These are phyloP conservation scores for Ischnura elegans DNA, from an alignment of 2,888 invertebrate species.

Conservation along the genomic window DNA sequence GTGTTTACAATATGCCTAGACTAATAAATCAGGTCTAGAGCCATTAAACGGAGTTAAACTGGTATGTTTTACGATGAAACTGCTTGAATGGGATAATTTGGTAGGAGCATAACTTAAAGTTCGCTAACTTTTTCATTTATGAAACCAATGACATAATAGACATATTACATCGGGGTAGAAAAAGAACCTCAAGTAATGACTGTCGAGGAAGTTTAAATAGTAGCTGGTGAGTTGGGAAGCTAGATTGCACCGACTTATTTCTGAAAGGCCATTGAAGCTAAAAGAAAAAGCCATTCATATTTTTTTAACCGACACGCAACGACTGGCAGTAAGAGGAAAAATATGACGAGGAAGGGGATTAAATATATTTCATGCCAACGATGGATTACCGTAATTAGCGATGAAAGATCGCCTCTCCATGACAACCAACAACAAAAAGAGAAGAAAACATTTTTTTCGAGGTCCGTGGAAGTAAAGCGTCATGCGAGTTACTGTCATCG, in stretches of 20 bases:
- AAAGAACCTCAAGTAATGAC: not conserved
- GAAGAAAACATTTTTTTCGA: not conserved
- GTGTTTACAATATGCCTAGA: too few species aligned
- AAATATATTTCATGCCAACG: not conserved
- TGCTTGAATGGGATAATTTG: not conserved
- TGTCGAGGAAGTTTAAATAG: not conserved
- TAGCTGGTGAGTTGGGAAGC: not conserved
- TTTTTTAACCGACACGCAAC: too few species aligned
- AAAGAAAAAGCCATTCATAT: not conserved
- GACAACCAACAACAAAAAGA: too few species aligned
- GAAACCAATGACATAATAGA: too few species aligned
- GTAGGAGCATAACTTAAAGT: too few species aligned
- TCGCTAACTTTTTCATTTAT: too few species aligned
- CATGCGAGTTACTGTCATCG: not conserved
- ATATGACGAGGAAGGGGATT: not conserved
- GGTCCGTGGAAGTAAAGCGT: not conserved
- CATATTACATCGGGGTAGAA: too few species aligned
- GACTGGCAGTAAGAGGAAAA: not conserved
- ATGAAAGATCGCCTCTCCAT: not conserved
- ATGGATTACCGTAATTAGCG: constrained; percentile 23
- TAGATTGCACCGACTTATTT: not conserved
- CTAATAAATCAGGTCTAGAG: too few species aligned
- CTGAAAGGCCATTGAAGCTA: not conserved
- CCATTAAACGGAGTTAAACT: too few species aligned
- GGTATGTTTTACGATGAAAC: too few species aligned